Evolutionary conservation across 2,113 vertebrate genomes (phyloP).

Genomic region (Bothrops jararaca): DNA sequence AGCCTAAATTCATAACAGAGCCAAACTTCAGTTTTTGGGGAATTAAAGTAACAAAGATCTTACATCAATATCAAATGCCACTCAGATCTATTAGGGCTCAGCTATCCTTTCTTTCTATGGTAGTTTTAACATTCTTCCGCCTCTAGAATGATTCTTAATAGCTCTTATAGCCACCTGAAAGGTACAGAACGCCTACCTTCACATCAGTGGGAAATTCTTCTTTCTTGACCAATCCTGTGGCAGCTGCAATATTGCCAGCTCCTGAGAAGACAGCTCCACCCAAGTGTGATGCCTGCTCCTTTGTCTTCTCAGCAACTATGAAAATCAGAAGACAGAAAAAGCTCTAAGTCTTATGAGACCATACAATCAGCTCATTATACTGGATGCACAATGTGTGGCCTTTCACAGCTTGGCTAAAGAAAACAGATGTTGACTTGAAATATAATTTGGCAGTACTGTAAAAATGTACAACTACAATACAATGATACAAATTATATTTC

Average conservation of each 20-base stretch:
- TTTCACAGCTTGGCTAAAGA: not conserved
- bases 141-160: not conserved
- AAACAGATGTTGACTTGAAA: not conserved
- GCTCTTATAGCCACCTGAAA: not conserved
- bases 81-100: not conserved
- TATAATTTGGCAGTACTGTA: not conserved
- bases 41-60: not conserved
- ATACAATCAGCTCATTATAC: not conserved
- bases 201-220: conserved; percentile 92
- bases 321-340: not conserved
- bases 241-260: conserved; percentile 90
- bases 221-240: conserved; percentile 92
- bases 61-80: not conserved
- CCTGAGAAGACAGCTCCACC: conserved; percentile 85
- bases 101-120: not conserved
- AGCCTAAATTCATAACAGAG: not conserved
- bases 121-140: not conserved
- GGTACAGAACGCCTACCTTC: conserved; percentile 75
- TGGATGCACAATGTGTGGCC: not conserved
- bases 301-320: conserved; percentile 95
- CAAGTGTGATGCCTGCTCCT: conserved; percentile 84
- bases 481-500: not conserved
- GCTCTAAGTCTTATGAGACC: not conserved
- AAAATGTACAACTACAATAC: not conserved
- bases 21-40: not conserved